Conservation (phyloP, 2,797 vertebrate genomes). For the Neosalanx taihuensis region DNA sequence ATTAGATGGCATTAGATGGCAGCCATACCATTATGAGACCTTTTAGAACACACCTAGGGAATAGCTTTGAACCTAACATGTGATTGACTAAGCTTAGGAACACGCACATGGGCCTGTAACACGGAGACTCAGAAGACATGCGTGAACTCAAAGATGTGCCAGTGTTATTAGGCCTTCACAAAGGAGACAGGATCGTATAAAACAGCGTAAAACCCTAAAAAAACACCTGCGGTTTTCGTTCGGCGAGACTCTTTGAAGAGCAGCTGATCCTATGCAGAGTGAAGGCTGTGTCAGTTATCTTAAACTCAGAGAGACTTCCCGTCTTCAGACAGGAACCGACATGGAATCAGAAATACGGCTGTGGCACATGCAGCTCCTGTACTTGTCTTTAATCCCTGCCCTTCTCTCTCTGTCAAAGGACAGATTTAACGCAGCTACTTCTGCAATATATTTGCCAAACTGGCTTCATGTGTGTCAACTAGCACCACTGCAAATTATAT, state of each 20-base stretch:
- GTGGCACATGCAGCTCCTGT: slow-evolving; percentile 15
- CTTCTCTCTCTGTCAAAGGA: slow-evolving; percentile 41
- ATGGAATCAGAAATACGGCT: slow-evolving; percentile 33
- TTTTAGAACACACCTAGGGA: not conserved
- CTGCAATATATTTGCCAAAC: slow-evolving; percentile 44
- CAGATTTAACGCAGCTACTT: slow-evolving; percentile 46
- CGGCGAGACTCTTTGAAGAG: slow-evolving; percentile 44
- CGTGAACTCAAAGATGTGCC: not conserved
- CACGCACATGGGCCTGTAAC: slow-evolving; percentile 24
- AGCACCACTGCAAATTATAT: slow-evolving; percentile 50
- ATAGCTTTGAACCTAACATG: slow-evolving; percentile 28
- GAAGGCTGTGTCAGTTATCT: slow-evolving; percentile 15
- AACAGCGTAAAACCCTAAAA: slow-evolving; percentile 22
- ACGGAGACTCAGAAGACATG: not conserved
- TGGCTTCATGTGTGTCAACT: slow-evolving; percentile 49
- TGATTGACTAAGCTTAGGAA: slow-evolving; percentile 25
- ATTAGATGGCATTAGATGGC: slow-evolving; percentile 35
- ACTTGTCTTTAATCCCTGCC: slow-evolving; percentile 43
- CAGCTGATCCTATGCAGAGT: slow-evolving; percentile 32
- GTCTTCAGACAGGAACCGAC: slow-evolving; percentile 29
- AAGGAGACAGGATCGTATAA: not conserved
- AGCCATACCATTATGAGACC: not conserved
- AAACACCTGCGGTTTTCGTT: slow-evolving; percentile 48
- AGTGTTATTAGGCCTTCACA: not conserved
- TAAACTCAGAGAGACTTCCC: slow-evolving; percentile 38